A percentile compares a stretch with the other conserved stretches of the same genome.
These are phyloP conservation scores for Parnassius orleans DNA, from an alignment of 2,888 invertebrate genomes.

Conservation along the genomic window DNA sequence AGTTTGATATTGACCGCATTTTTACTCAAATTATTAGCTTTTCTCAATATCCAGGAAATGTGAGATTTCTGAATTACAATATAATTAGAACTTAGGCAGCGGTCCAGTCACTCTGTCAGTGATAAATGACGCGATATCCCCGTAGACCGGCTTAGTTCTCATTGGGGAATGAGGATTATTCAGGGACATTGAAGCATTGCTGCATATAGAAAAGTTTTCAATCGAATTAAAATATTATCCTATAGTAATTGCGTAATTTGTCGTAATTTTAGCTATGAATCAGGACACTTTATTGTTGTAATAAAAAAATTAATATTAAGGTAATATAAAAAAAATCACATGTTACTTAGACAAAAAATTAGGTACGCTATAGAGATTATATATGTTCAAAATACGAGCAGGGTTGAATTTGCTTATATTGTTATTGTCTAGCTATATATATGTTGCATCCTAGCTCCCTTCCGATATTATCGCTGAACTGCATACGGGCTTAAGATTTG, in stretches of 20 bases:
- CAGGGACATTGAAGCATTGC: slow-evolving; percentile 75
- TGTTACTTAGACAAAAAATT: too few relatives aligned
- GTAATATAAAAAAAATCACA: too few relatives aligned
- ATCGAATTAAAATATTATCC: slow-evolving; percentile 66
- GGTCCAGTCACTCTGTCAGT: slow-evolving; percentile 50
- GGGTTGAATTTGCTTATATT: too few relatives aligned
- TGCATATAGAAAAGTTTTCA: slow-evolving; percentile 68
- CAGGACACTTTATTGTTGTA: too few relatives aligned
- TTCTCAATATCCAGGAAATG: slow-evolving; percentile 1
- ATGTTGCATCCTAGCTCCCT: too few relatives aligned
- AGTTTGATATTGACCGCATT: too few relatives aligned
- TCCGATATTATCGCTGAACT: too few relatives aligned
- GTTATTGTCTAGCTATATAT: too few relatives aligned
- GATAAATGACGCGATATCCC: slow-evolving; percentile 73
- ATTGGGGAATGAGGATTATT: slow-evolving; percentile 73
- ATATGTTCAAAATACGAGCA: too few relatives aligned
- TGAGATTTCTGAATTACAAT: slow-evolving; percentile 20
- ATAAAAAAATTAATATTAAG: too few relatives aligned
- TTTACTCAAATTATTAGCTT: neutral
- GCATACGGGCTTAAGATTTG: too few relatives aligned
- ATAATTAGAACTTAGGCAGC: slow-evolving; percentile 37
- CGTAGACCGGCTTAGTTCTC: slow-evolving; percentile 66
- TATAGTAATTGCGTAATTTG: slow-evolving; percentile 25
- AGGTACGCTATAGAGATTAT: too few relatives aligned
- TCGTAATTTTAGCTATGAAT: neutral